phyloP scores from a whole-genome alignment of 1,140 invertebrate species.

The Holcopasites calliopsidis region DNA sequence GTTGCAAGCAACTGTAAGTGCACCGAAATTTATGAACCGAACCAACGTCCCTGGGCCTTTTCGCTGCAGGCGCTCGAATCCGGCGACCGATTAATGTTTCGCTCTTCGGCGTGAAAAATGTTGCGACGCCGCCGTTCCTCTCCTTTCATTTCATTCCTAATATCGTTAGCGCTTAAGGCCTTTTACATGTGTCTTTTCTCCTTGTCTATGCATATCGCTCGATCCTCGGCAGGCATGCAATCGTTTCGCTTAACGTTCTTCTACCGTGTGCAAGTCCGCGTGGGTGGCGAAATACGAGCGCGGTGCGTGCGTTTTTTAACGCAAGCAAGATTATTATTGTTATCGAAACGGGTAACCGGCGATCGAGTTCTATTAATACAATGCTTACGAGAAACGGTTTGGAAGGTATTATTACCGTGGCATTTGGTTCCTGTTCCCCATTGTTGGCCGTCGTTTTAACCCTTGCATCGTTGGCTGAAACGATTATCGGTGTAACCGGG shows the following conservation, averaged over 20 bases:
- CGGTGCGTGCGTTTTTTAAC: not conserved
- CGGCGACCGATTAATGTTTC: constrained; percentile 59
- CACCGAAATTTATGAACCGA: constrained; percentile 68
- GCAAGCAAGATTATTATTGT: constrained; percentile 29
- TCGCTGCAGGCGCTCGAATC: constrained; percentile 31
- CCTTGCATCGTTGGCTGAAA: not conserved
- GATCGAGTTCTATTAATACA: constrained; percentile 55
- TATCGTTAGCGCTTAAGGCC: not conserved
- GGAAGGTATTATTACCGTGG: constrained; percentile 49
- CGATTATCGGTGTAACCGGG: not conserved
- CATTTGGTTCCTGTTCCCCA: constrained; percentile 27
- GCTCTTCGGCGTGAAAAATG: constrained; percentile 59
- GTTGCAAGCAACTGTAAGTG: constrained; percentile 53
- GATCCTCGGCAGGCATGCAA: not conserved
- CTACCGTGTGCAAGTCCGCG: not conserved
- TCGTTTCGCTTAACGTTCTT: constrained; percentile 1
- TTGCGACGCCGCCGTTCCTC: constrained; percentile 10
- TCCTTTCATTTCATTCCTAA: not conserved
- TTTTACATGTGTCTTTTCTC: not conserved
- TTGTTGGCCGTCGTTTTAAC: constrained; percentile 19
- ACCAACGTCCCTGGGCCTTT: constrained; percentile 37
- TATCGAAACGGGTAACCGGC: not conserved
- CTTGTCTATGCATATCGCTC: too few relatives aligned
- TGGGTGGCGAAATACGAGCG: constrained; percentile 25
- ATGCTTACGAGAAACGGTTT: constrained; percentile 31